Evolutionary conservation across 2,113 vertebrate species (phyloP), one percentile per base, ranked within the genome.

Genomic region (Notiomystis cincta): DNA sequence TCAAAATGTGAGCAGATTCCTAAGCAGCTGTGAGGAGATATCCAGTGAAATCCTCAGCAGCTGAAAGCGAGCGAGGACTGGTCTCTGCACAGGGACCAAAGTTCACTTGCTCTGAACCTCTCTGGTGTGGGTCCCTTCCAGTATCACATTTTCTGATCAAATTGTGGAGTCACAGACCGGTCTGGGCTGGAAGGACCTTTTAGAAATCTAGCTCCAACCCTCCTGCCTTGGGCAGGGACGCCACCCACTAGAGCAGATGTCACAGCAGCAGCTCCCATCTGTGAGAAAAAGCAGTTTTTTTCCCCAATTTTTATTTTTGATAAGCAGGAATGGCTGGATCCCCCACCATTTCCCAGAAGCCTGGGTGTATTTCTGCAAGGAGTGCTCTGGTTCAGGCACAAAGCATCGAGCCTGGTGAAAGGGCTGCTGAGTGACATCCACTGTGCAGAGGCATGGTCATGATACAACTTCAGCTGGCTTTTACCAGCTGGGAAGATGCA

Each of bases 401-500:
- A 80, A 78, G 79, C 61, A 16, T 2, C 0, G 0, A 66, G 38
- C 76, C 60, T 31, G 56, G 23, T 62, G 57, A 17, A 92, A 84
- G 66, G 5, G 45, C 6, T 70, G 64, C 72, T 21, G 48, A 33
- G 91, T 71, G 86, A 81, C 89, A 51, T 15, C 86, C 64, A 27
- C 57, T 35, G 22, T 2, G 51, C 80, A 83, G 76, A 92, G 86
- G 82, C 76, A 93, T n/a, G 22, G 67, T 45, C 65, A 15, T 15
- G 76, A 72, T 11, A 45, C 12, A 89, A 95, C 86, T 89, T 95
- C 89, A 89, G 54, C 80, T 94, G 83, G 80, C 89, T 92, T 87
- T 64, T 13, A 25, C 76, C 82, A 92, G 67, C 91, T 89, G 89
- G 9, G 56, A 56, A 80, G 62, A 85, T 58, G 60, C 3, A 5